Percentiles rank a stretch among this genome's conserved stretches.
phyloP scores from a whole-genome alignment of 1,140 invertebrate genomes.

The Drosophila fuyamai region DNA sequence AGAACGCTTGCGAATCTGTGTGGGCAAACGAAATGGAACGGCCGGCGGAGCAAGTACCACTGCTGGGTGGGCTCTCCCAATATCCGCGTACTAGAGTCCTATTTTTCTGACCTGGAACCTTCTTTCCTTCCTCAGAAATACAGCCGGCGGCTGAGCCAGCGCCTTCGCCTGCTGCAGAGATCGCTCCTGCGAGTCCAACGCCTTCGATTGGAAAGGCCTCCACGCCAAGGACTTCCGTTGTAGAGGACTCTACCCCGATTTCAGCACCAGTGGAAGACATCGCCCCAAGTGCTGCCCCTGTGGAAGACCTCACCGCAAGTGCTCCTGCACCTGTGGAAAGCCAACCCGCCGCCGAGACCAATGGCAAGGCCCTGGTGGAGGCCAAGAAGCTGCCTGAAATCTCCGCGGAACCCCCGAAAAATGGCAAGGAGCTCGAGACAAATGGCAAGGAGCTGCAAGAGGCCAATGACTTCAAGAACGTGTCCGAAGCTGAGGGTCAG shows the following conservation, averaged over 20 bases:
- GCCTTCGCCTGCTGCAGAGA: constrained; percentile 5
- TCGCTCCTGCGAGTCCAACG: background rate
- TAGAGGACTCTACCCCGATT: background rate
- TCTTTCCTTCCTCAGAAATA: constrained; percentile 44
- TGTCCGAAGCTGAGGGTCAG: constrained; percentile 72
- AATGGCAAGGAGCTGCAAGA: constrained; percentile 48
- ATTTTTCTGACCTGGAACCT: background rate
- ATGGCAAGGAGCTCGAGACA: constrained; percentile 39
- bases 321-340: background rate
- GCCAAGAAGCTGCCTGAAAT: constrained; percentile 26
- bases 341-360: constrained; percentile 8
- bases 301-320: background rate
- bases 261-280: background rate
- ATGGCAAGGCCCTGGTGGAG: constrained; percentile 41
- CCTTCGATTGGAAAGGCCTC: background rate
- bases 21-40: constrained; percentile 40
- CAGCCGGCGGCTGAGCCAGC: constrained; percentile 32
- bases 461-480: constrained; percentile 44
- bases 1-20: background rate
- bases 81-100: too few species aligned
- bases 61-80: constrained; percentile 41
- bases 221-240: background rate
- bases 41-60: constrained; percentile 53
- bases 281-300: background rate
- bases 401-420: constrained; percentile 10